Base-by-base conservation (phyloP, 2,113 vertebrate genomes). In the Aegithalos caudatus region DNA sequence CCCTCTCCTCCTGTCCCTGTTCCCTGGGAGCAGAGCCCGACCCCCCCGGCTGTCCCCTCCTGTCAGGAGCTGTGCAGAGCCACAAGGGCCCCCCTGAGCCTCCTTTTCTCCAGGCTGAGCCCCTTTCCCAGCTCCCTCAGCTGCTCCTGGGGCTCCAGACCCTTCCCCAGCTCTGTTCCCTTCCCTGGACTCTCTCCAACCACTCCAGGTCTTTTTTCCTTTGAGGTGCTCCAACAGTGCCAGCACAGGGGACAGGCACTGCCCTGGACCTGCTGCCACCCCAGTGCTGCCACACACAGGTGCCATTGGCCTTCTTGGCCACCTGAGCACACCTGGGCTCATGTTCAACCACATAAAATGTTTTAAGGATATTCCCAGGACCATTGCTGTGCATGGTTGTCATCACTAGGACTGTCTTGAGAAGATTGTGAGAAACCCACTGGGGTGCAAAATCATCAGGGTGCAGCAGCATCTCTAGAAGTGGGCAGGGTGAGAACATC, bases 301-400 rank as follows among this genome's bases (percentile, higher is more conserved):
- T 20, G 15, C 28, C 45, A 24, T 0, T 8, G 33, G 13, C 11
- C 40, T 29, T 47, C 24, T 54, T 53, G 54, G 6, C 20, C 29
- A 35, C 20, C 70, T 73, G 51, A 19, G 28, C 38, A 45, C 35
- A 12, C 27, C 58, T 11, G 12, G 24, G 29, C 62, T 82, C 47
- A 2, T 11, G 17, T 14, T 48, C 47, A 23, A 20, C n/a, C 35
- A 53, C 7, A 9, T 12, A 23, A 33, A 70, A 77, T 1, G 1
- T 48, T 69, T 61, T 48, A 27, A 86, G 71, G 33, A 6, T 27
- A 23, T 48, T 69, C 4, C 38, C 24, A 76, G 60, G 28, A 15
- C 4, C 0, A 0, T 81, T 86, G 45, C 54, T 48, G 22, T 24
- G 27, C 2, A 1, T 29, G 40, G 15, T 11, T 88, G 12, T 53